A percentile compares a stretch with the other conserved stretches of the same genome.
Conservation (phyloP, 2,113 vertebrate species). For the Plectropomus leopardus region DNA sequence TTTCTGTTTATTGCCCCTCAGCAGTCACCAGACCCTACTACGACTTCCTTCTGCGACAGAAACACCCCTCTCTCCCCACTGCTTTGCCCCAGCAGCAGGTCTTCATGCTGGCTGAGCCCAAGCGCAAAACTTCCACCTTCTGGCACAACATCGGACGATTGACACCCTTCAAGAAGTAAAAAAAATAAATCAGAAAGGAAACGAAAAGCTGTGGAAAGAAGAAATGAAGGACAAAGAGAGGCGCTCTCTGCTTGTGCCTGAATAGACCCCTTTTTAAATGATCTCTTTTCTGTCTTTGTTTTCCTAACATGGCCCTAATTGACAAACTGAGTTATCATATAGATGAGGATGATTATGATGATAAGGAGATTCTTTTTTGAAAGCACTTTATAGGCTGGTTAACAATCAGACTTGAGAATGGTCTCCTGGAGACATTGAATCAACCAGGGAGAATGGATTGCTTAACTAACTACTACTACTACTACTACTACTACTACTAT, state of each 20-base stretch:
- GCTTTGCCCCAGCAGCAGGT: slow-evolving; percentile 92
- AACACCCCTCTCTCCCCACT: slow-evolving; percentile 90
- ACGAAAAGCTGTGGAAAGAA: not conserved
- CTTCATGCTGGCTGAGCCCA: slow-evolving; percentile 94
- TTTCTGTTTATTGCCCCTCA: slow-evolving; percentile 24
- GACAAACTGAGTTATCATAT: slow-evolving; percentile 74
- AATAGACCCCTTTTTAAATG: slow-evolving; percentile 72
- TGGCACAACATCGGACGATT: slow-evolving; percentile 97
- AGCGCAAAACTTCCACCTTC: slow-evolving; percentile 95
- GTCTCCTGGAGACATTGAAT: slow-evolving; percentile 64
- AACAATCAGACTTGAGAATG: slow-evolving; percentile 80
- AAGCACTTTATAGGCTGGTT: slow-evolving; percentile 89
- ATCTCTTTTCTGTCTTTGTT: slow-evolving; percentile 50
- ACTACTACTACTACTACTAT: slow-evolving; percentile 56
- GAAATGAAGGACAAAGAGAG: slow-evolving; percentile 36
- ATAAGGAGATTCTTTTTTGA: slow-evolving; percentile 65
- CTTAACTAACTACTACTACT: slow-evolving; percentile 65
- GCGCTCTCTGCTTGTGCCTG: slow-evolving; percentile 77
- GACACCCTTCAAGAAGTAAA: slow-evolving; percentile 93
- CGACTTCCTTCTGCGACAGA: slow-evolving; percentile 93
- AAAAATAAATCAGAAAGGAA: not conserved
- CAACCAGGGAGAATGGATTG: slow-evolving; percentile 48
- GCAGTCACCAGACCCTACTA: slow-evolving; percentile 92
- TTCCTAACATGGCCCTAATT: slow-evolving; percentile 51
- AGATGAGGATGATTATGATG: slow-evolving; percentile 64